These are phyloP conservation scores for Poeciliopsis turrubarensis DNA, from an alignment of 2,113 vertebrate species.

Conservation along the genomic window DNA sequence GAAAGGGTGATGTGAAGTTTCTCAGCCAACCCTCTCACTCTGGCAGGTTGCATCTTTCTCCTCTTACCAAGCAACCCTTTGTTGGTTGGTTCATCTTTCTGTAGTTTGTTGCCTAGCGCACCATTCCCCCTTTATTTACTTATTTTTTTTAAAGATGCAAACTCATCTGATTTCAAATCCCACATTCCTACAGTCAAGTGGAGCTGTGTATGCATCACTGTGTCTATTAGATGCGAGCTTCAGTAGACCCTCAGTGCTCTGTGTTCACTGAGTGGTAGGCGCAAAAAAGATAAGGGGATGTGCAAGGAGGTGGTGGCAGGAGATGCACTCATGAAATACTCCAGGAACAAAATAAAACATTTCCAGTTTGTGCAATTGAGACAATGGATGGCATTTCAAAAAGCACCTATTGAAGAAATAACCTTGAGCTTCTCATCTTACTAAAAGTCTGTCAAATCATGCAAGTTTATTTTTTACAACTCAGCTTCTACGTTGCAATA, in stretches of 20 bases:
- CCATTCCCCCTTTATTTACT: constrained; percentile 9
- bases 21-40: constrained; percentile 72
- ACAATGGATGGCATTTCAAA: constrained; percentile 22
- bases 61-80: constrained; percentile 63
- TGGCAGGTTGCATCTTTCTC: constrained; percentile 72
- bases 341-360: constrained; percentile 29
- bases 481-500: constrained; percentile 21
- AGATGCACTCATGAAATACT: constrained; percentile 30
- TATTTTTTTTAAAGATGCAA: constrained; percentile 46
- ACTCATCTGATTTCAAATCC: constrained; percentile 63
- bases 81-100: constrained; percentile 57
- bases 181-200: constrained; percentile 60
- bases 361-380: constrained; percentile 4
- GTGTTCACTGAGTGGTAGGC: constrained; percentile 39
- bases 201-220: constrained; percentile 55
- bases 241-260: constrained; percentile 47
- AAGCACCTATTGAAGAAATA: constrained; percentile 15
- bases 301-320: constrained; percentile 29
- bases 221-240: constrained; percentile 65
- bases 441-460: constrained; percentile 2
- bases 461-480: constrained; percentile 28
- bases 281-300: constrained; percentile 27
- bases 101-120: constrained; percentile 38
- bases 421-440: constrained; percentile 8
- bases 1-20: constrained; percentile 80